Percentiles rank a stretch among this genome's conserved stretches.
Evolutionary conservation across 2,797 vertebrate species (phyloP).

Genomic region (Cynopterus sphinx): DNA sequence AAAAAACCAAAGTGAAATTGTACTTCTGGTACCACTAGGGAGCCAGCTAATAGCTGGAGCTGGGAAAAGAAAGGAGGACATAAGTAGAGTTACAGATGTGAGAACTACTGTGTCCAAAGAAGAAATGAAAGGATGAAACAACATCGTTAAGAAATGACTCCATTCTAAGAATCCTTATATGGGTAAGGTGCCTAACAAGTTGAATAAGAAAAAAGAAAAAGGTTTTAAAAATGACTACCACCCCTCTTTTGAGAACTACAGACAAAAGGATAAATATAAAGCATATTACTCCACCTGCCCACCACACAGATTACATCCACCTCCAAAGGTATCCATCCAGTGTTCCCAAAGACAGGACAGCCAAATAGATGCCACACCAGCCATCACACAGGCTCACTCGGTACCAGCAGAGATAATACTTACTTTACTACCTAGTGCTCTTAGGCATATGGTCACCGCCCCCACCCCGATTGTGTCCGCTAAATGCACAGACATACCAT

Average conservation of each 20-base stretch:
- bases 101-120: not conserved
- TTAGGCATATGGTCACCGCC: not conserved
- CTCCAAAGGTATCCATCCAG: not conserved
- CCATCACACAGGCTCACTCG: not conserved
- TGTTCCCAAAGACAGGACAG: not conserved
- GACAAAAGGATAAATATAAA: not conserved
- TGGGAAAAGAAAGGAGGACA: not conserved
- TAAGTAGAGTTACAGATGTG: not conserved
- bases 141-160: not conserved
- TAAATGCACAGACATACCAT: conserved; percentile 4
- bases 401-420: not conserved
- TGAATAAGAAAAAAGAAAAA: not conserved
- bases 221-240: not conserved
- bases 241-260: not conserved
- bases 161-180: not conserved
- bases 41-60: not conserved
- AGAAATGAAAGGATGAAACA: not conserved
- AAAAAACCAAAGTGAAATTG: not conserved
- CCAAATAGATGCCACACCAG: not conserved
- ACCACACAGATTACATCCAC: not conserved
- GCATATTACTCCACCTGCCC: not conserved
- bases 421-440: not conserved
- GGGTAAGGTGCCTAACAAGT: not conserved
- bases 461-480: not conserved
- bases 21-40: not conserved